These are phyloP conservation scores for Drosophila limbata DNA, from an alignment of 2,888 invertebrate genomes.

Conservation along the genomic window DNA sequence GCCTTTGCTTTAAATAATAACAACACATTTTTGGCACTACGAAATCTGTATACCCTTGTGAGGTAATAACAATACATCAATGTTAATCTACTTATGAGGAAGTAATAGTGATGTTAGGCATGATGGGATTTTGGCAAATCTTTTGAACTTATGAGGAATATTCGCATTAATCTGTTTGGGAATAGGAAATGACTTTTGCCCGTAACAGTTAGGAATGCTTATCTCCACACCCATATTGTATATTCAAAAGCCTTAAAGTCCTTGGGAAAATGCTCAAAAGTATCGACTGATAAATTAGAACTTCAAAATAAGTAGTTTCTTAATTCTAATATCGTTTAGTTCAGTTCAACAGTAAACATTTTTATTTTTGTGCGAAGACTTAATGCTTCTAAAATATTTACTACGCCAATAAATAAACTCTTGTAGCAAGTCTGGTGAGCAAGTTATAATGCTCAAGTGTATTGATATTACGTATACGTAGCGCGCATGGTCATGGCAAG, in stretches of 20 bases:
- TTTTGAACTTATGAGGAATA: not conserved
- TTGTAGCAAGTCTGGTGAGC: slow-evolving; percentile 17
- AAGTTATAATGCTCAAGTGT: slow-evolving; percentile 19
- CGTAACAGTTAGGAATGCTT: not conserved
- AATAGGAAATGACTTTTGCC: not conserved
- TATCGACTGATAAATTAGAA: not conserved
- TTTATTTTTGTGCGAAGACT: not conserved
- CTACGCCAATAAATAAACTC: not conserved
- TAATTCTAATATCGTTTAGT: no score
- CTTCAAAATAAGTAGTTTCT: not conserved
- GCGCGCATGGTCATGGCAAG: slow-evolving; percentile 42
- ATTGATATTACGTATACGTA: slow-evolving; percentile 62
- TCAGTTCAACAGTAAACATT: no score
- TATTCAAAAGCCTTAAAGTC: not conserved
- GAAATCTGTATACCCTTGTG: slow-evolving; percentile 45
- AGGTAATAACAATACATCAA: slow-evolving; percentile 11
- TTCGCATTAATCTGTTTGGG: not conserved
- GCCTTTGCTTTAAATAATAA: slow-evolving; percentile 61
- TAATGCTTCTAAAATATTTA: not conserved
- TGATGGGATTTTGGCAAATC: not conserved
- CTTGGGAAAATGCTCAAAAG: not conserved
- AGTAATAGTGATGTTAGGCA: not conserved
- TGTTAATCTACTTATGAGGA: slow-evolving; percentile 16
- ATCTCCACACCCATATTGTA: not conserved
- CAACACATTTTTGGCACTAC: not conserved